Conservation (phyloP, 2,797 vertebrate genomes). For the Ficedula albicollis region DNA sequence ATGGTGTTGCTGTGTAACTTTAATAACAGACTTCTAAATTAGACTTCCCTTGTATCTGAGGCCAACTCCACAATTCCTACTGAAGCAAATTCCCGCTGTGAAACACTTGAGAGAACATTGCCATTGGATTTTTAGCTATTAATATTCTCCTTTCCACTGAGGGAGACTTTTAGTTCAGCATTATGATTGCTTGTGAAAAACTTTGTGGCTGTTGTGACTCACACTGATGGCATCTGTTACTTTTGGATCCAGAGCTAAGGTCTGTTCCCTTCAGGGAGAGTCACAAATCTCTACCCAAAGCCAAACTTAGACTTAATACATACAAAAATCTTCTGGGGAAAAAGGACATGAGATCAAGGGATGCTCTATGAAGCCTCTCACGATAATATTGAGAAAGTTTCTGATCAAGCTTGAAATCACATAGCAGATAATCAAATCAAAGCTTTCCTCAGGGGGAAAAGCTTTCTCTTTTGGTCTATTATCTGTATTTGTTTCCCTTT, state of each 20-base stretch:
- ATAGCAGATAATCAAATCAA: neutral
- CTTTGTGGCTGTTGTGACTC: conserved; percentile 38
- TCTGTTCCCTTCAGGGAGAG: conserved; percentile 18
- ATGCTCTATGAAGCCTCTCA: neutral
- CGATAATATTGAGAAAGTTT: neutral
- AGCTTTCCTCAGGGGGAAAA: neutral
- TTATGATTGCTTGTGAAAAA: conserved; percentile 30
- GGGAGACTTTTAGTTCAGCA: neutral
- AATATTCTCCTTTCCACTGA: neutral
- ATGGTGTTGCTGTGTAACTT: neutral
- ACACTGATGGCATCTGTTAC: conserved; percentile 40
- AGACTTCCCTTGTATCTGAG: neutral
- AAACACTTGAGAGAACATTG: neutral
- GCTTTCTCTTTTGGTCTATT: neutral
- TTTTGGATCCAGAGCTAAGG: conserved; percentile 29
- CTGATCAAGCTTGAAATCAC: neutral
- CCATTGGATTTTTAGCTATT: neutral
- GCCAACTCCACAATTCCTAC: neutral
- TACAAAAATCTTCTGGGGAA: neutral
- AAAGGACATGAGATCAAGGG: neutral
- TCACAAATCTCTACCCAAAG: neutral
- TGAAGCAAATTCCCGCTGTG: neutral
- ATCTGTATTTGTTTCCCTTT: neutral
- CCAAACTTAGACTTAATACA: conserved; percentile 1
- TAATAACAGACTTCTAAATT: neutral